Evolutionary conservation across 2,888 invertebrate species (phyloP), one percentile per base, ranked within the genome.

Genomic region (Caenorhabditis doughertyi): DNA sequence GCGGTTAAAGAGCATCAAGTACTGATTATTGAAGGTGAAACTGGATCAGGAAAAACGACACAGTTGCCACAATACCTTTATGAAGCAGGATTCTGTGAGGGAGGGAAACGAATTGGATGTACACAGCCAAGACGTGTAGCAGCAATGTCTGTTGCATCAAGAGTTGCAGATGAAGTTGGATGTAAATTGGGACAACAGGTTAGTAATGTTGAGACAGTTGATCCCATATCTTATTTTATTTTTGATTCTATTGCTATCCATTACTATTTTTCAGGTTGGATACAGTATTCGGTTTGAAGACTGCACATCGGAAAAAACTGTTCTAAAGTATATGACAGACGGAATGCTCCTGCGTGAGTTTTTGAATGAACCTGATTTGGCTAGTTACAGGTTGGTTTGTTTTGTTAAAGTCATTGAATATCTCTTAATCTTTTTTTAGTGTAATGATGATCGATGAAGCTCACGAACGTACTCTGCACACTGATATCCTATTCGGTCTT

Each of bases 381-480:
- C 95, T 51, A 95, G 96, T 2, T 99, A 99, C 93, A 94, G 93
- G 94, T 94, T 0, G 39, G 39, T 9, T 13, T 42, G 13, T 42
- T n/a, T n/a, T n/a, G n/a, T n/a, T n/a, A 9, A 35, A 35, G 9
- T 35, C 5, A 35, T 35, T 68, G 49, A 25, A 58, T 65, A n/a
- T n/a, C n/a, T n/a, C n/a, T n/a, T n/a, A n/a, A n/a, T n/a, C n/a
- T n/a, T n/a, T 83, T 84, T 89, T 32, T 88, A 97, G 96, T 93
- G 98, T 98, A 0, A 96, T 99, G 95, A 99, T 99, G 79, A 97
- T 99, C 92, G 99, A 99, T 92, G 99, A 99, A 93, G 99, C 99
- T 84, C 99, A 99, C 93, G 99, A 99, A 92, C 94, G 99, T 51
- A 99, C 99, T 0, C 93, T 99, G 1, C 98, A 99, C 92, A 99